These are phyloP conservation scores for Brevimyrus niger DNA, from an alignment of 2,113 vertebrate genomes.

Conservation along the genomic window DNA sequence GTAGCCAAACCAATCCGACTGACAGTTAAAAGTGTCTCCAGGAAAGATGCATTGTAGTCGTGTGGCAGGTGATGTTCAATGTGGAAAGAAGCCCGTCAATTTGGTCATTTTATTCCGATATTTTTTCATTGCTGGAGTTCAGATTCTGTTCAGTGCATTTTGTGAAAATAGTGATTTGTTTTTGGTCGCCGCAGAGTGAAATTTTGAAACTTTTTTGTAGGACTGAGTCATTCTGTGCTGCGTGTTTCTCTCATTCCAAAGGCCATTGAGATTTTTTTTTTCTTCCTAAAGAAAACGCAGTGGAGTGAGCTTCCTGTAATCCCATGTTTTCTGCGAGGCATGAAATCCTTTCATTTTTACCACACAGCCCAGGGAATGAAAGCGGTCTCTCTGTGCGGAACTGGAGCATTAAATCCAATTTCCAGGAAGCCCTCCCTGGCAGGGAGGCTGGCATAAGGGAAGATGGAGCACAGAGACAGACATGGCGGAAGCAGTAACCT, in stretches of 20 bases:
- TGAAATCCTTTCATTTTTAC: slow-evolving; percentile 7
- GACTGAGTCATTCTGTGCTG: neutral
- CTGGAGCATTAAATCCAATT: slow-evolving; percentile 13
- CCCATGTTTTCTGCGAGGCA: neutral
- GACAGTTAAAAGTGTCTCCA: neutral
- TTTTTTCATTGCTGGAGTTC: neutral
- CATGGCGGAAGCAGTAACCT: neutral
- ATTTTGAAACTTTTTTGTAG: neutral
- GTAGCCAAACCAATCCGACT: neutral
- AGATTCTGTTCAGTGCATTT: neutral
- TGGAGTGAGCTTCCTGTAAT: neutral
- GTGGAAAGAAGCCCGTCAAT: neutral
- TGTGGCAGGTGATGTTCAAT: neutral
- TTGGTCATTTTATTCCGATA: neutral
- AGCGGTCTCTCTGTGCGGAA: neutral
- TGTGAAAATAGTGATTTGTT: neutral
- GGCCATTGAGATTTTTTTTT: neutral
- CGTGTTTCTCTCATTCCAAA: neutral
- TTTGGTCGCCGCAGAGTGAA: neutral
- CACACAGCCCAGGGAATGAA: neutral
- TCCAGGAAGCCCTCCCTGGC: neutral
- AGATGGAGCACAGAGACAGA: neutral
- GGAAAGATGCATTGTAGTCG: neutral
- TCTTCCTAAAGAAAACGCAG: neutral
- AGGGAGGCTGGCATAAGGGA: neutral